Conservation (phyloP, 1,140 invertebrate species). For the Tetramorium parvispinum region DNA sequence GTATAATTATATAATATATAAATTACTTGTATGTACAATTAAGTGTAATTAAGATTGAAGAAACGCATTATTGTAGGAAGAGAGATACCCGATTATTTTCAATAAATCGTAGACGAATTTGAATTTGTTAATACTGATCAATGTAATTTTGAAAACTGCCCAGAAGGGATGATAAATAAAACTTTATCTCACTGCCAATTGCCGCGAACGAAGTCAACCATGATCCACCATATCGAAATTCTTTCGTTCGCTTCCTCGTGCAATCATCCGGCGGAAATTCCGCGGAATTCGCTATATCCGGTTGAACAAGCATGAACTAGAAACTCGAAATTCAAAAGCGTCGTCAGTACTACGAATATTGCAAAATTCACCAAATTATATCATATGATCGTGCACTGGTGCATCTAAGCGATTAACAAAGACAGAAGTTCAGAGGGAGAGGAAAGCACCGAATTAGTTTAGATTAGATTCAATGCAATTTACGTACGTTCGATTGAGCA, state of each 20-base stretch:
- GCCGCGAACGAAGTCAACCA: conserved; percentile 38
- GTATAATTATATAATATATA: neutral
- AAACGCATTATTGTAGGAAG: neutral
- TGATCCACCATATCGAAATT: conserved; percentile 57
- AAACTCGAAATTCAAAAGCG: conserved; percentile 49
- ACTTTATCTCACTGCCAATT: neutral
- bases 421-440: neutral
- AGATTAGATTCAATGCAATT: neutral
- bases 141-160: neutral
- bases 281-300: conserved; percentile 50
- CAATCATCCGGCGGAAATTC: conserved; percentile 56
- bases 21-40: neutral
- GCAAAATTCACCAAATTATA: conserved; percentile 37
- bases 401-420: neutral
- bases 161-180: neutral
- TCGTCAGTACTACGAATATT: conserved; percentile 20
- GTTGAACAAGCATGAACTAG: conserved; percentile 32
- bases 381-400: neutral
- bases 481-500: neutral
- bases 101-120: neutral
- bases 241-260: conserved; percentile 52
- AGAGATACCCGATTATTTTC: neutral
- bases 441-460: neutral
- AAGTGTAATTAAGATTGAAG: neutral
- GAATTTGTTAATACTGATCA: neutral